Evolutionary conservation across 1,140 invertebrate genomes (phyloP), one percentile per base, ranked within the genome.

Genomic region (Leguminivora glycinivorella): DNA sequence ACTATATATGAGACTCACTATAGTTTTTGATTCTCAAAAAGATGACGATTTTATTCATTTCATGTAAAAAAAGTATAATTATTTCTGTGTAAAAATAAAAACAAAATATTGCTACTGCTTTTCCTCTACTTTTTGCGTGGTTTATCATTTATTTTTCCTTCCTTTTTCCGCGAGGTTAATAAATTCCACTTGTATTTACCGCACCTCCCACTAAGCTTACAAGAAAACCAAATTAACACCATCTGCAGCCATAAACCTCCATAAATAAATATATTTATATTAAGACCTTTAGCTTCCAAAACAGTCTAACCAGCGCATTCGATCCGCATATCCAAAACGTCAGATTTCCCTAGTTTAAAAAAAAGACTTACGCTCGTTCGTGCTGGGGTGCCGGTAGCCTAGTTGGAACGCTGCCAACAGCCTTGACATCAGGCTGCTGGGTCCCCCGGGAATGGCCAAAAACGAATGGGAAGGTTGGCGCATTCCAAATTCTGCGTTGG

Each of bases 401-500:
- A 79, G 72, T 79, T 81, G 79, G 79, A 73, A 17, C 56, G 2
- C 0, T 68, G 79, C 79, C 79, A 81, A 34, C 47, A 75, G 52
- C 73, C 77, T 76, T 75, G 75, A 72, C 72, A 67, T 47, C 25
- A 6, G 56, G 56, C 22, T 60, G 34, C 56, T 29, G 58, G 25
- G 17, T 60, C 24, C 56, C 56, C 24, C 10, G 25, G 56, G 25
- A n/a, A 52, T 52, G 47, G 47, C 47, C 47, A 52, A 52, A 52
- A 52, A 52, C 47, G 47, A 52, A 10, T n/a, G 47, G 7, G 47
- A 22, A n/a, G 47, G 47, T 52, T 52, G 17, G 47, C 19, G 47
- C 17, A 22, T n/a, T 52, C 40, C 17, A 52, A 22, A 52, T 52
- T 52, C n/a, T 43, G 40, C 40, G 40, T 43, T 17, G n/a, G 40